Evolutionary conservation across 1,140 invertebrate genomes (phyloP).

Genomic region (Linepithema humile): DNA sequence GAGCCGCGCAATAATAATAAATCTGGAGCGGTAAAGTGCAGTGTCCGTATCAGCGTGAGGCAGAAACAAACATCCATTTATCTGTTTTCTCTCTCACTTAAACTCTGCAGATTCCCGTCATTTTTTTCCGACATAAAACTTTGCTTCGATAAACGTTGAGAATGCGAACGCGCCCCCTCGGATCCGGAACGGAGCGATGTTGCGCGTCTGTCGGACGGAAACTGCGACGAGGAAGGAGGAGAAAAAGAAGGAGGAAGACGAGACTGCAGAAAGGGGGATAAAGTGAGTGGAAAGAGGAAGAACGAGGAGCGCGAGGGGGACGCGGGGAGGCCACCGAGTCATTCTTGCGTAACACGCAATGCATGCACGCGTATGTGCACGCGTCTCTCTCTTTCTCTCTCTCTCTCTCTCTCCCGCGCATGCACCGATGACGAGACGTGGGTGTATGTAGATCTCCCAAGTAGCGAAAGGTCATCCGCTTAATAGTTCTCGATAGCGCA

Average conservation of each 20-base stretch:
- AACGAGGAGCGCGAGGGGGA: constrained; percentile 27
- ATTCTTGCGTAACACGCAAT: constrained; percentile 64
- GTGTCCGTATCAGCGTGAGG: background rate
- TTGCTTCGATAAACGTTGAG: no score
- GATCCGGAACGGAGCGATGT: constrained; percentile 28
- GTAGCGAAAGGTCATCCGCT: constrained; percentile 71
- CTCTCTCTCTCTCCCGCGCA: constrained; percentile 41
- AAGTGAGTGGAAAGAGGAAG: constrained; percentile 22
- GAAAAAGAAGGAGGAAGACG: constrained; percentile 31
- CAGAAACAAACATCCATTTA: background rate
- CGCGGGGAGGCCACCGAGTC: constrained; percentile 38
- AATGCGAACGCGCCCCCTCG: constrained; percentile 24
- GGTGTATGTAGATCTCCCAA: constrained; percentile 70
- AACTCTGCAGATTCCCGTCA: no score
- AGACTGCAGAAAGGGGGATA: constrained; percentile 35
- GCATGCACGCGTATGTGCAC: constrained; percentile 59
- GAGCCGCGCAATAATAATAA: background rate
- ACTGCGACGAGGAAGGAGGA: constrained; percentile 15
- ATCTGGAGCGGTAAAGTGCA: background rate
- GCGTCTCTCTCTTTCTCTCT: no score
- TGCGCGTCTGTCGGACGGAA: constrained; percentile 13
- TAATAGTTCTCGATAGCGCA: constrained; percentile 67
- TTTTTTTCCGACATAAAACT: no score
- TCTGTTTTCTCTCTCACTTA: background rate
- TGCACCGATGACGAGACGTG: constrained; percentile 38